phyloP scores from a whole-genome alignment of 92 coral and sea anemone species.

The Virgularia gustaviana region DNA sequence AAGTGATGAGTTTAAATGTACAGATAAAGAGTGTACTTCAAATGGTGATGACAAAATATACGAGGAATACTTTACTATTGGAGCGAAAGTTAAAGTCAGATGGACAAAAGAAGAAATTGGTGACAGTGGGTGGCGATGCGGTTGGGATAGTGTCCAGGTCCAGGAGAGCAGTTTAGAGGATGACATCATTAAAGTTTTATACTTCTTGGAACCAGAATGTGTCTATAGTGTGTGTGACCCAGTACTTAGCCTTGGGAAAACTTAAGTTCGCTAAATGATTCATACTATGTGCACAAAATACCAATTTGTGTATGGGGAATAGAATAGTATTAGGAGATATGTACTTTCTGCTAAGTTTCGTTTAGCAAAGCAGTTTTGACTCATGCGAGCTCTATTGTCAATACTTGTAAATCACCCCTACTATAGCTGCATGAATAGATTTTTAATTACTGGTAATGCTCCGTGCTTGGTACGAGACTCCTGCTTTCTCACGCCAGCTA shows the following conservation, averaged over 20 bases:
- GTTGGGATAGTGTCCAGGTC: constrained; percentile 30
- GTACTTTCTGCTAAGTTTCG: too few relatives aligned
- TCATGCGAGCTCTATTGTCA: too few relatives aligned
- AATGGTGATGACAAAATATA: neutral
- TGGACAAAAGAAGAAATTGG: constrained; percentile 42
- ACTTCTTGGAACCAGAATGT: neutral
- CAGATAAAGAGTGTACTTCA: neutral
- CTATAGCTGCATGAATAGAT: too few relatives aligned
- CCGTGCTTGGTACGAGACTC: too few relatives aligned
- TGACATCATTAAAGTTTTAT: constrained; percentile 10
- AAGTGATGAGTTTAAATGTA: neutral
- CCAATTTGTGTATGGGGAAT: too few relatives aligned
- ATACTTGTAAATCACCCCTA: too few relatives aligned
- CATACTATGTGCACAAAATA: too few relatives aligned
- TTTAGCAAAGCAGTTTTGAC: too few relatives aligned
- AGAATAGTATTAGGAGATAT: too few relatives aligned
- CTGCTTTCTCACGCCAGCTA: too few relatives aligned
- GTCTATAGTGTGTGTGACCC: neutral
- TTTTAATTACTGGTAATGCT: too few relatives aligned
- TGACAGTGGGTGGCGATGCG: constrained; percentile 49
- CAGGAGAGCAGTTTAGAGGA: constrained; percentile 25
- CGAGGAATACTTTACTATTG: constrained; percentile 29
- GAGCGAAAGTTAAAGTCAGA: constrained; percentile 28
- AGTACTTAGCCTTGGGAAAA: constrained; percentile 15
- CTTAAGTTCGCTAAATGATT: neutral